phyloP scores from a whole-genome alignment of 2,797 vertebrate genomes.

The Myoxocephalus aenaeus region DNA sequence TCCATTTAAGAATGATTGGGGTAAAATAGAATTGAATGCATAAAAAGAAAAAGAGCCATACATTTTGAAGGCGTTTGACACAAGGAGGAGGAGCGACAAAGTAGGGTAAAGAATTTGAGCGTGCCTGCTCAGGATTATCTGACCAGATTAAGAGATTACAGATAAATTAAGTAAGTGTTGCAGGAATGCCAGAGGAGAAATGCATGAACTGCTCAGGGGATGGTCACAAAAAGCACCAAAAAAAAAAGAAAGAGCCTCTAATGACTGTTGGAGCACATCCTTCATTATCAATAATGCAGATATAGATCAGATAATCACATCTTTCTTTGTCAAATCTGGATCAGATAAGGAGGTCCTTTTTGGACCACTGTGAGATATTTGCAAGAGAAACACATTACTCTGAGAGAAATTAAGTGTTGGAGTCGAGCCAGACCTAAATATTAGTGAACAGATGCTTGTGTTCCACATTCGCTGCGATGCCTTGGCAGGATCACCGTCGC shows the following conservation, averaged over 20 bases:
- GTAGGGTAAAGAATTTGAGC: conserved; percentile 75
- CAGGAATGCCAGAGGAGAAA: conserved; percentile 65
- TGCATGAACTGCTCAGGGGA: conserved; percentile 39
- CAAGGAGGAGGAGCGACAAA: conserved; percentile 65
- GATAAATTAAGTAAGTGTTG: conserved; percentile 79
- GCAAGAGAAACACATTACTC: conserved; percentile 24
- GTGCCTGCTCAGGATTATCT: conserved; percentile 81
- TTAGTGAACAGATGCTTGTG: conserved; percentile 51
- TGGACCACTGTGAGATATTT: conserved; percentile 16
- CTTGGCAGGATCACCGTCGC: conserved; percentile 23
- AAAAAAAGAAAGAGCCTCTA: conserved; percentile 1
- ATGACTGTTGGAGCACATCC: neutral
- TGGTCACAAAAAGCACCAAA: conserved; percentile 30
- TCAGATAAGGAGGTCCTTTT: conserved; percentile 26
- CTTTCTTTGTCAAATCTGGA: conserved; percentile 10
- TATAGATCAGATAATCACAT: conserved; percentile 31
- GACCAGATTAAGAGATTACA: conserved; percentile 86
- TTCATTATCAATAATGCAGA: conserved; percentile 30
- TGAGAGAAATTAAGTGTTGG: conserved; percentile 17
- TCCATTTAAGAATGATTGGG: conserved; percentile 13
- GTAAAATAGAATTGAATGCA: neutral
- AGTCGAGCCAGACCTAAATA: conserved; percentile 37
- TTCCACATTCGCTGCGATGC: conserved; percentile 45
- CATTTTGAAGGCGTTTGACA: conserved; percentile 34
- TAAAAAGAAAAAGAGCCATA: neutral